These are phyloP conservation scores for Pica pica DNA, from an alignment of 2,113 vertebrate genomes.

Conservation along the genomic window DNA sequence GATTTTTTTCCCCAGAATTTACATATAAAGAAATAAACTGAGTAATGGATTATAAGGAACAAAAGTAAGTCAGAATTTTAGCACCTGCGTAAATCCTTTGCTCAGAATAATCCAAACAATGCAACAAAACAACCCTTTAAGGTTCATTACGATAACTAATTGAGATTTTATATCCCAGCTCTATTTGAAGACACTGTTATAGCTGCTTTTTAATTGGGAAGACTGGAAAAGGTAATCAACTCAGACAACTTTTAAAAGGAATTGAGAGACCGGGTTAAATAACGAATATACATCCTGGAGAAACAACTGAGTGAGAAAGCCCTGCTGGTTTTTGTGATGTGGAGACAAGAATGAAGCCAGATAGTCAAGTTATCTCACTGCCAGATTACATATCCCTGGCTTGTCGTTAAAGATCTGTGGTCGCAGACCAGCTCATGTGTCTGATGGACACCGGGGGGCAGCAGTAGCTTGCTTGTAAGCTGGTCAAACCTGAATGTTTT, in stretches of 20 bases:
- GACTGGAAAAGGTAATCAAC: neutral
- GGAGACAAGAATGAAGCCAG: neutral
- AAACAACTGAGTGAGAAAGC: neutral
- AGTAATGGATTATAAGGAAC: neutral
- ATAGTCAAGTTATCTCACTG: accelerated
- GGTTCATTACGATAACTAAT: neutral
- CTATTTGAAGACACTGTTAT: neutral
- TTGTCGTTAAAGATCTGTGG: accelerated
- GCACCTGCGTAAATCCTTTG: neutral
- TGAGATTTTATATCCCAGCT: neutral
- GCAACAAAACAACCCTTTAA: neutral
- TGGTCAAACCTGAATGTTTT: neutral
- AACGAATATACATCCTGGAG: neutral
- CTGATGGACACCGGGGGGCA: neutral
- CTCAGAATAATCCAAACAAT: neutral
- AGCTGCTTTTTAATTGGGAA: neutral
- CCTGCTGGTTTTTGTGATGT: neutral
- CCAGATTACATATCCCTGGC: accelerated
- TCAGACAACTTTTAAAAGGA: neutral
- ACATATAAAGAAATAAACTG: neutral
- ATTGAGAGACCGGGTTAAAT: neutral
- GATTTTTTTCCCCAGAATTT: neutral
- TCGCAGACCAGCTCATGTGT: neutral
- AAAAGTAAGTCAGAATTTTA: neutral
- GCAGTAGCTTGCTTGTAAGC: neutral